phyloP scores from a whole-genome alignment of 2,797 vertebrate species.

The Miichthys miiuy region DNA sequence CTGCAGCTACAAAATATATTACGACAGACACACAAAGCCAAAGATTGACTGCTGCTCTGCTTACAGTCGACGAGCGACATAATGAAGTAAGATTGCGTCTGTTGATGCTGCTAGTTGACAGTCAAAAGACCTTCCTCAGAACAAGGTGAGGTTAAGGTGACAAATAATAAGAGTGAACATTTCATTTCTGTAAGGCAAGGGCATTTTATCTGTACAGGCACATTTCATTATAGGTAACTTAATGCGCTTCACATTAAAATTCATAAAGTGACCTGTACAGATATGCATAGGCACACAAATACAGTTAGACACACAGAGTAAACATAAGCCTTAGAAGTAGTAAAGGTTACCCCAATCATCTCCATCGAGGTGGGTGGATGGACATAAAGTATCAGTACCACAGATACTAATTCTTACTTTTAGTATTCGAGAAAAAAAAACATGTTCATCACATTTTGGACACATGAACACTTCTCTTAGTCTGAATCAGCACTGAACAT shows the following conservation, averaged over 20 bases:
- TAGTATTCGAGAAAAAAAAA: neutral
- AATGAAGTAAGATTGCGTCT: slow-evolving; percentile 43
- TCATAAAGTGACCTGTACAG: neutral
- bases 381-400: neutral
- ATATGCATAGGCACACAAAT: neutral
- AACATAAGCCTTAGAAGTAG: neutral
- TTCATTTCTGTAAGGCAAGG: slow-evolving; percentile 20
- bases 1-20: neutral
- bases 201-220: slow-evolving; percentile 1
- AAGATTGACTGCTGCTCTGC: slow-evolving; percentile 4
- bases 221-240: slow-evolving; percentile 21
- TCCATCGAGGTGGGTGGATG: neutral
- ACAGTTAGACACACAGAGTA: neutral
- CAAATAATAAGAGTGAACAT: slow-evolving; percentile 19
- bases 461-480: neutral
- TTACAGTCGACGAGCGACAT: slow-evolving; percentile 18
- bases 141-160: slow-evolving; percentile 48
- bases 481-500: too few relatives aligned
- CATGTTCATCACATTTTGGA: neutral
- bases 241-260: slow-evolving; percentile 21
- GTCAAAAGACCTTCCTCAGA: slow-evolving; percentile 31
- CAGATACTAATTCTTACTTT: neutral
- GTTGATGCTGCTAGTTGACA: slow-evolving; percentile 10
- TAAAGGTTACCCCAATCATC: neutral
- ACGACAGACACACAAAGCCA: slow-evolving; percentile 17